Base-by-base conservation (phyloP, 1,140 invertebrate species). In the Vanessa atalanta region DNA sequence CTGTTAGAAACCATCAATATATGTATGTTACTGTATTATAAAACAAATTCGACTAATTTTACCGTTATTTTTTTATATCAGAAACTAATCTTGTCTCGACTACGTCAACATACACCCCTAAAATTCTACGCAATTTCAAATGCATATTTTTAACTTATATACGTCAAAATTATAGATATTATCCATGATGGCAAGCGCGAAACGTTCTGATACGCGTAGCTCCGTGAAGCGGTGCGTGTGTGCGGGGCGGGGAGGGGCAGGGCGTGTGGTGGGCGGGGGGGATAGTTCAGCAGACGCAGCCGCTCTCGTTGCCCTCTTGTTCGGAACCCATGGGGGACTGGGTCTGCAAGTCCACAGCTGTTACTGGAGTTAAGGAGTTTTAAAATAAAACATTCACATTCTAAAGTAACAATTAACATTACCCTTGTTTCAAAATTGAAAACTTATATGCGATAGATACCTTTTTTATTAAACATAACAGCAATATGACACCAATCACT, bases 281-380 rank as follows among this genome's bases (percentile, higher is more conserved):
- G 65, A 65, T 61, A 53, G 80, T 80, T 94, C 95, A 97, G 94
- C 96, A 97, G 93, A 96, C 95, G 90, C 96, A 97, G 82, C 96
- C 95, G 75, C 95, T 95, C 87, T 97, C 96, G 78, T 95, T 95
- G 83, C 96, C 96, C 80, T 96, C 95, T 80, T 96, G 95, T 80
- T 96, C 95, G 76, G 94, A 94, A 89, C 96, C 95, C 91, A 95
- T 94, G 75, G 95, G 94, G 72, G 95, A 95, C 92, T 96, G 96
- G 81, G 95, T 96, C 94, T 96, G 96, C 84, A 96, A 93, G 88
- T 96, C 96, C 86, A 97, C 96, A 92, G 96, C 96, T 96, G 93
- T 47, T 37, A 37, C 47, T 64, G 9, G 73, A 79, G 86, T 88
- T 83, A 91, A 87, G 87, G 83, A 84, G 65, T 75, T 78, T 72